Base-by-base conservation (phyloP, 2,113 vertebrate species). In the Notothenia coriiceps region DNA sequence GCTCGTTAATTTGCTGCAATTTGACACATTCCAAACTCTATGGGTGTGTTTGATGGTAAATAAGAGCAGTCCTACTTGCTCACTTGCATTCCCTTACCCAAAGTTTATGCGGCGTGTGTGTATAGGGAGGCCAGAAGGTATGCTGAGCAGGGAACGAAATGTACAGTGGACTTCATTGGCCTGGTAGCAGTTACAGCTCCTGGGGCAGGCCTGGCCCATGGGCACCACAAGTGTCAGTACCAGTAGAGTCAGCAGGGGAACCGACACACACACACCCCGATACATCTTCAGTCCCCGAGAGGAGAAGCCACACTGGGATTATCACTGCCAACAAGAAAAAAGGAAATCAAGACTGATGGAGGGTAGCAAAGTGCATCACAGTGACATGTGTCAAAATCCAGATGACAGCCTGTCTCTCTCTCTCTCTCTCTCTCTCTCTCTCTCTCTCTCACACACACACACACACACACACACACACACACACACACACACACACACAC, bases 91-190 rank as follows among this genome's bases (percentile, higher is more conserved):
- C 6, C 92, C 95, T 56, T 86, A 99, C 98, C 98, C 98, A 8
- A 99, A 75, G 77, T 99, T 99, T 76, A 99, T 97, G 69, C 97
- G 96, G 46, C 95, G 96, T 85, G 96, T 97, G 0, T 95, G 90
- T 17, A 47, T 82, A 0, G 96, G 89, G 35, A 99, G 94, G 3
- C 94, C 94, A 0, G 94, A 74, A 0, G 98, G 98, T 65, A 99
- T 91, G 0, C 94, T 72, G 3, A 92, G 75, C 65, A 99, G 77
- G 15, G 98, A 97, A 8, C 98, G 95, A 73, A 99, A 99, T 9
- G 98, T 99, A 86, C 98, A 99, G 93, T 99, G 98, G 43, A 99
- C 96, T 83, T 99, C 98, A 5, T 91, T 96, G 74, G 96, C 95
- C 14, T 96, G 94, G 83, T 97, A 98, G 88, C 98, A 99, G 92